Evolutionary conservation across 2,113 vertebrate species (phyloP).

Genomic region (Macroglossus sobrinus): DNA sequence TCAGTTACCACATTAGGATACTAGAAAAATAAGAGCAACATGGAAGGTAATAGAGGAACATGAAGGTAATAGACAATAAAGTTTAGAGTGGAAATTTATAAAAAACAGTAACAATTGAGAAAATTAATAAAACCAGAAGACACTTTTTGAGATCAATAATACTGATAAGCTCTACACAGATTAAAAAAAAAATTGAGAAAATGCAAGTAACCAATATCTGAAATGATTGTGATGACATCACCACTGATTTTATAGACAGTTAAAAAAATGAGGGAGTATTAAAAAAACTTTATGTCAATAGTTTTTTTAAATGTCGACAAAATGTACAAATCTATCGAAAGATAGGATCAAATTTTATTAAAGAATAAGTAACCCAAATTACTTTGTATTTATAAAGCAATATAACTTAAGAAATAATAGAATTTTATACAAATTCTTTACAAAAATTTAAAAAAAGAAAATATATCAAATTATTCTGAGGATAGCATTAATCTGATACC

Average conservation of each 20-base stretch:
- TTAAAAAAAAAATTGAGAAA: neutral
- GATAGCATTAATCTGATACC: neutral
- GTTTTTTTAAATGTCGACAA: neutral
- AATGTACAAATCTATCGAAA: neutral
- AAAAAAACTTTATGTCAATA: neutral
- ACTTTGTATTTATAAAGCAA: neutral
- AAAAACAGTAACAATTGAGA: neutral
- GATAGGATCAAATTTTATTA: neutral
- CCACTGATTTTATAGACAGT: neutral
- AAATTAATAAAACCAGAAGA: neutral
- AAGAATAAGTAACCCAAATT: neutral
- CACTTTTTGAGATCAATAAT: neutral
- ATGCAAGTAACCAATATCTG: neutral
- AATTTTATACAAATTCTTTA: neutral
- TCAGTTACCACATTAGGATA: neutral
- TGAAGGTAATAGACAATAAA: neutral
- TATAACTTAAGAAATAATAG: neutral
- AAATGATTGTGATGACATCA: too few relatives aligned
- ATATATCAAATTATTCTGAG: neutral
- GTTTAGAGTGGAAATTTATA: neutral
- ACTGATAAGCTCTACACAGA: neutral
- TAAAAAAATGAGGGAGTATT: neutral
- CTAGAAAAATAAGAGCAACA: neutral
- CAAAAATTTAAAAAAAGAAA: neutral
- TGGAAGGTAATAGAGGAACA: too few relatives aligned